Evolutionary conservation across 2,888 invertebrate genomes (phyloP), one percentile per base, ranked within the genome.

Genomic region (Rugalucina vietnamica): DNA sequence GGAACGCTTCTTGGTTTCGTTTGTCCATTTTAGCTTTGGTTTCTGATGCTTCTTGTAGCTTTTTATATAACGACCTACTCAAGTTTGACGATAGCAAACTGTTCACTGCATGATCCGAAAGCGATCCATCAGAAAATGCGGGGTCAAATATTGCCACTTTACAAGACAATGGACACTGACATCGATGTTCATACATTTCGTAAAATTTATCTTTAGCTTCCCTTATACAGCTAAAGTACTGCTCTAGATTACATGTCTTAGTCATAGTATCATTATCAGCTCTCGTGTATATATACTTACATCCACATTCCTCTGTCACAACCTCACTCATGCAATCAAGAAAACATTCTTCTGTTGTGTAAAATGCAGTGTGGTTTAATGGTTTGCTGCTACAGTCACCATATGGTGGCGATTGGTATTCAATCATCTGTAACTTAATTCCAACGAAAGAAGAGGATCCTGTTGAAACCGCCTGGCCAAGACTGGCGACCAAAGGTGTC

Each of bases 131-230:
- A 8, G 92, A 92, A 49, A 93, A 76, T 5, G 89, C 86, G 0
- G 92, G 91, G 49, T 93, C 92, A 70, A 89, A 93, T 43, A 91
- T 76, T 14, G 88, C 80, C 36, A 91, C 90, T 34, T 84, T 34
- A 79, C 93, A 93, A 0, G 92, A 92, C 0, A 92, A 89, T 0
- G 93, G 92, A 43, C 93, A 93, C 1, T 82, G 65, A 71, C 92
- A 93, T 1, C 84, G 18, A 8, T 4, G 18, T 8, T 18, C 18
- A 24, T 34, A 29, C 18, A 60, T 14, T 81, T 79, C 0, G 29
- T 69, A n/a, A n/a, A 60, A 60, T 29, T 60, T 84, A 85, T 82
- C 79, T 76, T 82, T 65, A 4, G 82, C 37, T 3, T 65, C 54
- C 29, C 73, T 27, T 1, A 86, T 43, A 54, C 86, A 86, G 21